Evolutionary conservation across 2,888 invertebrate species (phyloP).

Genomic region (Leucophenga montana): DNA sequence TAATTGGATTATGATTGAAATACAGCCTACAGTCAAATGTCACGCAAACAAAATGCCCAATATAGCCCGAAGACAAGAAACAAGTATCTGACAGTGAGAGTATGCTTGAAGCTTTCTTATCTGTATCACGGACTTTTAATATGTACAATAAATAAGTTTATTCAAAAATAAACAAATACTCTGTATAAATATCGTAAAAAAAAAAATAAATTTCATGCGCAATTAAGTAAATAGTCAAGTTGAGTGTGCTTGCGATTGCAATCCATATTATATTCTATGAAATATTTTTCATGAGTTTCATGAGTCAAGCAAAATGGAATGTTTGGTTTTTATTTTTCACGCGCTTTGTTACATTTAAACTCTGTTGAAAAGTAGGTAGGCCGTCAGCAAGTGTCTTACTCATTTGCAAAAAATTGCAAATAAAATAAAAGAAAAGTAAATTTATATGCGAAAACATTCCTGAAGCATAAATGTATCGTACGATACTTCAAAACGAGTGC

Average conservation of each 20-base stretch:
- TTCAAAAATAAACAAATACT: too few relatives aligned
- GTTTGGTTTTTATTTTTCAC: too few relatives aligned
- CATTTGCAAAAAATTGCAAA: slow-evolving; percentile 55
- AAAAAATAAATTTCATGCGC: too few relatives aligned
- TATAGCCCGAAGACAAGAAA: background rate
- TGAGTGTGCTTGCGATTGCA: too few relatives aligned
- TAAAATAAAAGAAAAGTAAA: slow-evolving; percentile 34
- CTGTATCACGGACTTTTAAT: slow-evolving; percentile 15
- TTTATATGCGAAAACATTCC: slow-evolving; percentile 49
- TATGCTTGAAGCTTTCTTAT: background rate
- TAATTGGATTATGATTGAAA: slow-evolving; percentile 61
- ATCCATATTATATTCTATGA: too few relatives aligned
- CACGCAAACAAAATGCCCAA: background rate
- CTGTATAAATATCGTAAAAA: background rate
- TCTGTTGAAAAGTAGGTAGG: slow-evolving; percentile 1
- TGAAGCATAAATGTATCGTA: slow-evolving; percentile 52
- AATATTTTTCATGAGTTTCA: too few relatives aligned
- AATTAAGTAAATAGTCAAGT: too few relatives aligned
- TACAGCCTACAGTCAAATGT: slow-evolving; percentile 36
- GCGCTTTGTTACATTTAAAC: too few relatives aligned
- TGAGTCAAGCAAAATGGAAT: too few relatives aligned
- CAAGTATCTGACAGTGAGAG: background rate
- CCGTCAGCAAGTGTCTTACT: slow-evolving; percentile 52
- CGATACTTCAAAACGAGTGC: too few relatives aligned
- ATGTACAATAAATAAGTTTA: slow-evolving; percentile 14